Evolutionary conservation across 1,140 invertebrate species (phyloP), one percentile per base, ranked within the genome.

Genomic region (Oscheius sp.): DNA sequence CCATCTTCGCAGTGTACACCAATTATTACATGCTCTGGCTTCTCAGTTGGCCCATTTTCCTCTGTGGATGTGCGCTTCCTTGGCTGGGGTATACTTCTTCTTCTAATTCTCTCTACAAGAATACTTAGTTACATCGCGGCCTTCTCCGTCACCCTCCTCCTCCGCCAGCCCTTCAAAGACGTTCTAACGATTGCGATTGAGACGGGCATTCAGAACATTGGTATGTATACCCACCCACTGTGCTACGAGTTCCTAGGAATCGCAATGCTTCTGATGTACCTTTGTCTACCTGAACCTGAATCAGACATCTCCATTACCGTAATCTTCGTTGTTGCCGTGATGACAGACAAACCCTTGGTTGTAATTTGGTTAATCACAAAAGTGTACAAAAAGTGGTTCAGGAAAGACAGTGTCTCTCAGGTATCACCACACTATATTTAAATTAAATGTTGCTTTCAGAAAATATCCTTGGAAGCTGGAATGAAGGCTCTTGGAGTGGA

Each of bases 1-100:
- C 95, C 1, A 86, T 91, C 18, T 94, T 97, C 87, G 94, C 93
- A 0, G 90, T 93, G 35, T 89, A 91, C 64, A 91, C 92, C 0
- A 95, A 97, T 85, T 86, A 91, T 15, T 97, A 93, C 85, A 89
- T 97, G 42, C 94, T 97, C 80, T 86, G 92, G 82, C 85, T 97
- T 78, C 91, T 93, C 13, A 85, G 80, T 4, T 93, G 91, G 91
- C 52, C 38, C 18, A 73, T 78, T 13, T 28, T 77, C 62, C 55
- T 86, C 26, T 79, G 79, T 1, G 80, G 81, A 3, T 74, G 84
- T 28, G 32, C 84, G 2, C 76, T 86, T 3, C 86, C 86, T 0
- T 75, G 83, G 28, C 32, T 80, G 42, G 86, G 86, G n/a, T n/a
- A n/a, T n/a, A n/a, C n/a, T n/a, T n/a, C n/a, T n/a, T n/a, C n/a